phyloP scores from a whole-genome alignment of 2,797 vertebrate species.

The Sciaenops ocellatus region DNA sequence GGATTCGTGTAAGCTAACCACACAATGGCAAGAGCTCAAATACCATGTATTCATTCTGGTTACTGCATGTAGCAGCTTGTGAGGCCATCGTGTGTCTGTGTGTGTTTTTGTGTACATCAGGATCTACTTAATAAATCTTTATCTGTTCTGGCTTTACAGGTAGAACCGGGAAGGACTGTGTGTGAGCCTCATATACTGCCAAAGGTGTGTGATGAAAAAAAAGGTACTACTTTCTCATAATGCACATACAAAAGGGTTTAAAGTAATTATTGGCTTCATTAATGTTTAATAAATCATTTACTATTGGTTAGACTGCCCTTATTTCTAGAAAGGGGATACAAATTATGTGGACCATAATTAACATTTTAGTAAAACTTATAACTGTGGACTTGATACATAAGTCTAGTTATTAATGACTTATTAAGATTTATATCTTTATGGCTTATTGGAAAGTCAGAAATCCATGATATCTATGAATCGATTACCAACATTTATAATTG shows the following conservation, averaged over 20 bases:
- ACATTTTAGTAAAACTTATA: not conserved
- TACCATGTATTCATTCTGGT: constrained; percentile 57
- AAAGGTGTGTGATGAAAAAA: not conserved
- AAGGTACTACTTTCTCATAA: not conserved
- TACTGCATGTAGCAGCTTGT: constrained; percentile 70
- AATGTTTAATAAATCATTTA: not conserved
- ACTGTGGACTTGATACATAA: not conserved
- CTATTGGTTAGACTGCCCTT: not conserved
- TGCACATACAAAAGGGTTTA: not conserved
- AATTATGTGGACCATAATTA: not conserved
- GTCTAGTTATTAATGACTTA: not conserved
- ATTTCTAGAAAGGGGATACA: not conserved
- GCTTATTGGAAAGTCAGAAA: not conserved
- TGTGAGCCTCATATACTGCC: not conserved
- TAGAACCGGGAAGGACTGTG: constrained; percentile 17
- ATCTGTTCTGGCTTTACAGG: constrained; percentile 25
- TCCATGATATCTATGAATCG: not conserved
- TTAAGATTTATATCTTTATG: not conserved
- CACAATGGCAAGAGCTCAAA: constrained; percentile 79
- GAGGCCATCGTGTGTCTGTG: constrained; percentile 16
- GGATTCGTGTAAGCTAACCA: constrained; percentile 72
- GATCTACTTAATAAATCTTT: constrained; percentile 56
- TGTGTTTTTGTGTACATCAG: constrained; percentile 37
- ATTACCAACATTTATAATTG: not conserved
- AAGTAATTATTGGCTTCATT: not conserved